These are phyloP conservation scores for Psilopogon haemacephalus DNA, from an alignment of 2,113 vertebrate genomes.

Conservation along the genomic window DNA sequence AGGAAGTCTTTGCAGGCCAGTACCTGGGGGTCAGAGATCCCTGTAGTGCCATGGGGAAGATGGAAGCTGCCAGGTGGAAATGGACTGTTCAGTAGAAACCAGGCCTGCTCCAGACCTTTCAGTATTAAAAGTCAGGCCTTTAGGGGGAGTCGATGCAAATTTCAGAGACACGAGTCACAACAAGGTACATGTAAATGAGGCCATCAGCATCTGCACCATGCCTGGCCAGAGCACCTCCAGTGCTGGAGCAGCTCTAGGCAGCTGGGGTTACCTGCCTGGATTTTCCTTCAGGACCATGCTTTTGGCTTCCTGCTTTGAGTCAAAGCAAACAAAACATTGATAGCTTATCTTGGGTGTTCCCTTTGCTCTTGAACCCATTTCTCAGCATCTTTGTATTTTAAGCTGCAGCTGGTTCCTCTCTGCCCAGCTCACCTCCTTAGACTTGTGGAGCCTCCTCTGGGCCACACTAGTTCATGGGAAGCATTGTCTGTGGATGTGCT, in stretches of 20 bases:
- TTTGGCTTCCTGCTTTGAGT: constrained; percentile 43
- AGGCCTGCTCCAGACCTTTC: neutral
- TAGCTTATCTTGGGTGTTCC: constrained; percentile 55
- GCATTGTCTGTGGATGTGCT: neutral
- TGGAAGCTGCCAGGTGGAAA: neutral
- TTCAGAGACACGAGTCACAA: neutral
- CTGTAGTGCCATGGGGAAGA: neutral
- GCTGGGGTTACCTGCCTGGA: neutral
- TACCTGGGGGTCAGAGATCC: too few species aligned
- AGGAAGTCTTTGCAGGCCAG: constrained; percentile 6
- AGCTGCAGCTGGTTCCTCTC: neutral
- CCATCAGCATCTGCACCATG: neutral
- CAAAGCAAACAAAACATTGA: neutral
- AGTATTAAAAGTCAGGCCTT: neutral
- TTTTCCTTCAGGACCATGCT: neutral
- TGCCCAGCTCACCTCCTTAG: neutral
- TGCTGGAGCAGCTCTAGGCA: neutral
- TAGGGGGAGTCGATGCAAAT: neutral
- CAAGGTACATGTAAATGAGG: neutral
- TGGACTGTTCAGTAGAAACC: neutral
- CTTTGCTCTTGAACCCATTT: neutral
- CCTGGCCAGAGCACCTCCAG: neutral
- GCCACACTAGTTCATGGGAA: neutral
- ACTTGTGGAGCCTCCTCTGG: neutral
- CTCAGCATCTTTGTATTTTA: constrained; percentile 17